A percentile compares a stretch with the other conserved stretches of the same genome.
Evolutionary conservation across 2,113 vertebrate species (phyloP).

Genomic region (Callipepla squamata): DNA sequence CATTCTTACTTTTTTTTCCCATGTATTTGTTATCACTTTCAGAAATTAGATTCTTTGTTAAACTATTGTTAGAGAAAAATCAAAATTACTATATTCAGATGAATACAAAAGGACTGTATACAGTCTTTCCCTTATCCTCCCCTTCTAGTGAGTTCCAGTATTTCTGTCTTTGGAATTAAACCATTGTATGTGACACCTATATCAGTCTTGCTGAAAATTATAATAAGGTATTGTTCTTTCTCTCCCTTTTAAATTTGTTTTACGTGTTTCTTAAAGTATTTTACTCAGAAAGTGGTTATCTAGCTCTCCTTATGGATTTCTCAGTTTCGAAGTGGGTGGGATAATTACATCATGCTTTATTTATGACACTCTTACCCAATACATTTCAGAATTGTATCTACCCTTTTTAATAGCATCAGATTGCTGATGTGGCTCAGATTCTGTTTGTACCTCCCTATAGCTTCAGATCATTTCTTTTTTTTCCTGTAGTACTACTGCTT

Average conservation of each 20-base stretch:
- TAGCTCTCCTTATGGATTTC: not conserved
- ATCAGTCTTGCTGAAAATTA: not conserved
- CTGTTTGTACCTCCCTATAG: not conserved
- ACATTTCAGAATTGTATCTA: not conserved
- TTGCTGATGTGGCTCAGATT: not conserved
- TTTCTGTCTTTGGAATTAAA: not conserved
- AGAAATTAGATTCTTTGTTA: not conserved
- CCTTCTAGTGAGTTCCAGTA: not conserved
- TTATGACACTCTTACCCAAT: not conserved
- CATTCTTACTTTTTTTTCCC: not conserved
- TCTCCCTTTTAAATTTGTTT: not conserved
- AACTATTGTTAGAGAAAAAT: not conserved
- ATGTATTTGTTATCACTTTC: not conserved
- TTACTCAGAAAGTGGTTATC: not conserved
- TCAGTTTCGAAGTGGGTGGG: not conserved
- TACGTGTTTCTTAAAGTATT: not conserved
- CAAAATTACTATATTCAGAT: not conserved
- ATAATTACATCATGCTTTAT: not conserved
- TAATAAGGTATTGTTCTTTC: not conserved
- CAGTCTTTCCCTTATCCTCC: rapidly evolving
- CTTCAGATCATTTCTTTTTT: not conserved
- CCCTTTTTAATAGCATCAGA: not conserved
- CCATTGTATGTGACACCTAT: not conserved
- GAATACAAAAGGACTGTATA: not conserved
- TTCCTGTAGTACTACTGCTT: not conserved